These are phyloP conservation scores for Brachionus rubens DNA, from an alignment of 1,140 invertebrate species.

Conservation along the genomic window DNA sequence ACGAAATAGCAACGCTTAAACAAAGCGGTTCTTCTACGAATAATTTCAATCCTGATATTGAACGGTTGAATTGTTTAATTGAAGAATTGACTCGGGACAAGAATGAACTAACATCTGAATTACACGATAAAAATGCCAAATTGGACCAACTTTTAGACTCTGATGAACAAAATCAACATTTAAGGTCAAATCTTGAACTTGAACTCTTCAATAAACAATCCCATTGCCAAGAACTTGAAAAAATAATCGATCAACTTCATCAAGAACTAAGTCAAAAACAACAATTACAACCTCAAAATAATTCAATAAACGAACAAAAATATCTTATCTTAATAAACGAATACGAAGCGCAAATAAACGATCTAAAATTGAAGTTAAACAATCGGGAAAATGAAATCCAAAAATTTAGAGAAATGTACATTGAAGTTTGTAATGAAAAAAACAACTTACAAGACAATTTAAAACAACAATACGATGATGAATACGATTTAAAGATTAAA, in stretches of 20 bases:
- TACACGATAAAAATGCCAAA: conserved; percentile 41
- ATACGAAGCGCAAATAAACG: conserved; percentile 35
- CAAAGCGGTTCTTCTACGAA: neutral
- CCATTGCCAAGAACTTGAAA: conserved; percentile 16
- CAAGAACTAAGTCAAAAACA: conserved; percentile 24
- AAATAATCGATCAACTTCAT: conserved; percentile 34
- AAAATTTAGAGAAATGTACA: conserved; percentile 38
- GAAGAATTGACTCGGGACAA: conserved; percentile 19
- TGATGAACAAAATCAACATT: conserved; percentile 27
- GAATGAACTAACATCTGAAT: conserved; percentile 13
- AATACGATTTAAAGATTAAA: conserved; percentile 21
- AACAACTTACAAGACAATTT: conserved; percentile 32
- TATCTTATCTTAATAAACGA: conserved; percentile 11
- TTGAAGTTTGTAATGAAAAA: conserved; percentile 41
- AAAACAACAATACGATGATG: conserved; percentile 36
- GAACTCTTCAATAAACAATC: conserved; percentile 40
- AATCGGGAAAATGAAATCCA: conserved; percentile 26
- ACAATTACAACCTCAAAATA: neutral
- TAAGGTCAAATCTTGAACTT: conserved; percentile 26
- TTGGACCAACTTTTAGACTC: conserved; percentile 28
- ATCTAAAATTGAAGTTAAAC: conserved; percentile 17
- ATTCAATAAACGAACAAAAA: conserved; percentile 23
- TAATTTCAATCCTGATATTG: neutral
- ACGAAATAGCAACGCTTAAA: conserved; percentile 19
- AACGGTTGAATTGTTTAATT: neutral